Base-by-base conservation (phyloP, 2,888 invertebrate genomes). In the Ecliptopera silaceata region DNA sequence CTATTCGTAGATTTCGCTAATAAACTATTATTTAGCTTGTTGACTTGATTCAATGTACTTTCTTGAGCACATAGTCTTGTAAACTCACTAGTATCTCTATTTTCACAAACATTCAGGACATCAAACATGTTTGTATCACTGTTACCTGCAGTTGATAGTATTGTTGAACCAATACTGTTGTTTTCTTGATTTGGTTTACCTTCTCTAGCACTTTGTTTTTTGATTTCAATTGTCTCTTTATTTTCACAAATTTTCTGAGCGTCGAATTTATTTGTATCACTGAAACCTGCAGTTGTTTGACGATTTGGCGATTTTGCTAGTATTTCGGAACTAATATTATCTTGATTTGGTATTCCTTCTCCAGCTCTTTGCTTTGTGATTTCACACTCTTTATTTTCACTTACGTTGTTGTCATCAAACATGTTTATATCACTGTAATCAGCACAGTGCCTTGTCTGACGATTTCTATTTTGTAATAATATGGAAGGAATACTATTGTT, bases 81-180 rank as follows among this genome's bases (percentile, higher is more conserved):
- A 1, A 31, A 13, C 5, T 20, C 13, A 47, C 3, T 17, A 18
- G 10, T 17, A 0, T 45, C 20, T 20, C 8, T 32, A 22, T 11
- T 43, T 2, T 36, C 15, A 8, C 13, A 6, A 34, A 36, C 13
- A 34, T 13, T 34, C 10, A 10, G 36, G 36, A 1, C 4, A 13
- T 34, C 34, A 15, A 36, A 15, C 6, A 26, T 26, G 26, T 6
- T 26, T 26, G 26, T 26, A 8, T 26, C 22, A 26, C 10, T 58
- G 26, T 54, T 45, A 49, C 50, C 49, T 13, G 42, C 22, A 38
- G 5, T 12, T 29, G 6, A 2, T 42, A 17, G 13, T 41, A 13
- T 18, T 26, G 12, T 11, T 5, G 26, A 6, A 29, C 17, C 4
- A 12, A 39, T 31, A 39, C 39, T 45, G 15, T 8, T 29, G 26